Percentiles rank a stretch among this genome's conserved stretches.
Conservation (phyloP, 92 coral and sea anemone species). For the Metridium senile region DNA sequence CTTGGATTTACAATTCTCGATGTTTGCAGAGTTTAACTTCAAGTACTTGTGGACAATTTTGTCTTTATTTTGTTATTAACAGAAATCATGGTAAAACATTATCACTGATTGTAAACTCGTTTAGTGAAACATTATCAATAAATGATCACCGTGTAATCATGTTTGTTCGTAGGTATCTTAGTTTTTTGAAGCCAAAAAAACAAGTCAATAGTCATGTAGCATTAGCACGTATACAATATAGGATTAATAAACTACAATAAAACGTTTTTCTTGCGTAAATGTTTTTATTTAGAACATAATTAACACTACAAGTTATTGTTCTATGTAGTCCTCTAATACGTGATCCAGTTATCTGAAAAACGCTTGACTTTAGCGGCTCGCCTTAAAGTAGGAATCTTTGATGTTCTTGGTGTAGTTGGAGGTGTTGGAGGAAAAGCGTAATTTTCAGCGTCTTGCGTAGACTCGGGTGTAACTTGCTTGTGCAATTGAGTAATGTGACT, state of each 20-base stretch:
- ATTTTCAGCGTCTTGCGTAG: background rate
- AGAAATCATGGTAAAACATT: slow-evolving; percentile 15
- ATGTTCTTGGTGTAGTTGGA: background rate
- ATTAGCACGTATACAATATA: slow-evolving; percentile 9
- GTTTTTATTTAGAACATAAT: background rate
- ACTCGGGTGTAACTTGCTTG: background rate
- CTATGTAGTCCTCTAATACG: background rate
- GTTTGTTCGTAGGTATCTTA: slow-evolving; percentile 32
- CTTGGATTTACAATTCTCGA: slow-evolving; percentile 38
- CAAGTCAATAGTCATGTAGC: slow-evolving; percentile 12
- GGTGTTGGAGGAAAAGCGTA: background rate
- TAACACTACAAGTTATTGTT: too few relatives aligned
- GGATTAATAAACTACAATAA: background rate
- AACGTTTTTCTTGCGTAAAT: background rate
- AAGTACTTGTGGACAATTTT: slow-evolving; percentile 58
- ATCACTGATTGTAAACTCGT: slow-evolving; percentile 36
- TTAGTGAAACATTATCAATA: slow-evolving; percentile 27
- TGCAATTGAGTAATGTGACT: background rate
- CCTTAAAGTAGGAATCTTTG: background rate
- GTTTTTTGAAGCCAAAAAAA: background rate
- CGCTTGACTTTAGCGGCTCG: background rate
- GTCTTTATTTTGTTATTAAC: slow-evolving; percentile 36
- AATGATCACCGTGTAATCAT: slow-evolving; percentile 55
- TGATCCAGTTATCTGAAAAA: slow-evolving; percentile 7
- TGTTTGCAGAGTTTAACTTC: slow-evolving; percentile 43